Evolutionary conservation across 2,888 invertebrate genomes (phyloP).

Genomic region (Leptopterna dolabrata): DNA sequence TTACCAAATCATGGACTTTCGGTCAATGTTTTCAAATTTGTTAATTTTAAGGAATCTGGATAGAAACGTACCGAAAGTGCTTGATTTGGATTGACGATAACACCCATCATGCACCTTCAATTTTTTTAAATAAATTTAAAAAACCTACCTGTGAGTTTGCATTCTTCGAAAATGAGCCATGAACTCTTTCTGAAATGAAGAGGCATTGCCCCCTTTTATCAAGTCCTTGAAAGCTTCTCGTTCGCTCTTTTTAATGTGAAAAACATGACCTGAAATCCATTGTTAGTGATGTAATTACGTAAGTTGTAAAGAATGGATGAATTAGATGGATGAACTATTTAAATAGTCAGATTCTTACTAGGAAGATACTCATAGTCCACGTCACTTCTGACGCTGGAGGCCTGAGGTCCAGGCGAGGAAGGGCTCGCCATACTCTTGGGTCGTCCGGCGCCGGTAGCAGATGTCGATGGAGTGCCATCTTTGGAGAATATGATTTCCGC

Average conservation of each 20-base stretch:
- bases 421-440: background rate
- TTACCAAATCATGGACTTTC: no score
- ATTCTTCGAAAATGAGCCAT: conserved; percentile 47
- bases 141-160: conserved; percentile 32
- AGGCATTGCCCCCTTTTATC: background rate
- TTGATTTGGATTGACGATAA: no score
- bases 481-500: conserved; percentile 26
- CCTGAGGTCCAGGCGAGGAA: background rate
- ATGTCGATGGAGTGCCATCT: background rate
- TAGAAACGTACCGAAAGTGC: no score
- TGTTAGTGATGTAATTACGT: no score
- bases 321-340: background rate
- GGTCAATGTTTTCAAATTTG: no score
- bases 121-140: no score
- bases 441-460: background rate
- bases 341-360: background rate
- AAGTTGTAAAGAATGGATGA: no score
- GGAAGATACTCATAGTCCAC: conserved; percentile 4
- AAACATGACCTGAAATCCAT: conserved; percentile 28
- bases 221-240: conserved; percentile 36
- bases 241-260: conserved; percentile 35
- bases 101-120: no score
- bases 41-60: no score
- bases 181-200: conserved; percentile 33
- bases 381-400: background rate